Conservation (phyloP, 2,797 vertebrate species). For the Neosilurus hyrtlii region DNA sequence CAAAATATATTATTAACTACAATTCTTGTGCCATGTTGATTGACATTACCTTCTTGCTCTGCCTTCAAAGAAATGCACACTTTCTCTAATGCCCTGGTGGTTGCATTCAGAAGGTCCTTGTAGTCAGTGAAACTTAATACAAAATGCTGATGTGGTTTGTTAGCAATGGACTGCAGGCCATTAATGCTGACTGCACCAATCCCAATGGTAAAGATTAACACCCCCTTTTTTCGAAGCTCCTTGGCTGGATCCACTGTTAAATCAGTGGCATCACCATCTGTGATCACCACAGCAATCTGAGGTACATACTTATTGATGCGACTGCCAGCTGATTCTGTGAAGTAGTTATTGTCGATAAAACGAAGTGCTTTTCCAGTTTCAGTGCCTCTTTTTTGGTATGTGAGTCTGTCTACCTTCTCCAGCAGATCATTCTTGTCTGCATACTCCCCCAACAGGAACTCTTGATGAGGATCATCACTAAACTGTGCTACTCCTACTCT, state of each 20-base stretch:
- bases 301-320: slow-evolving; percentile 65
- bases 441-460: slow-evolving; percentile 76
- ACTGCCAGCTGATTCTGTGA: slow-evolving; percentile 69
- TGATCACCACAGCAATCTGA: slow-evolving; percentile 78
- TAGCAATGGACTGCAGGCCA: slow-evolving; percentile 72
- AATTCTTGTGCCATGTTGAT: too few species aligned
- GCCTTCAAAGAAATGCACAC: slow-evolving; percentile 71
- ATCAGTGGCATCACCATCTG: slow-evolving; percentile 74
- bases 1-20: not conserved
- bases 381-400: slow-evolving; percentile 67
- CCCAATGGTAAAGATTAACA: slow-evolving; percentile 74
- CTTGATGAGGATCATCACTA: slow-evolving; percentile 61
- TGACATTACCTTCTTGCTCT: slow-evolving; percentile 69
- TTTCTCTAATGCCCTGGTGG: slow-evolving; percentile 61
- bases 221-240: slow-evolving; percentile 65
- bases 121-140: slow-evolving; percentile 65
- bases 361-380: slow-evolving; percentile 74
- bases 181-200: slow-evolving; percentile 64
- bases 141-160: slow-evolving; percentile 70
- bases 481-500: slow-evolving; percentile 78
- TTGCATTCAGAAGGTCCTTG: slow-evolving; percentile 65
- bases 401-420: slow-evolving; percentile 64
- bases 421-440: slow-evolving; percentile 67
- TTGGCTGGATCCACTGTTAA: slow-evolving; percentile 62
- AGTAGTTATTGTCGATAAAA: slow-evolving; percentile 66